Percentiles rank a stretch among this genome's conserved stretches.
phyloP scores from a whole-genome alignment of 2,888 invertebrate species.

The Melanophora roralis region DNA sequence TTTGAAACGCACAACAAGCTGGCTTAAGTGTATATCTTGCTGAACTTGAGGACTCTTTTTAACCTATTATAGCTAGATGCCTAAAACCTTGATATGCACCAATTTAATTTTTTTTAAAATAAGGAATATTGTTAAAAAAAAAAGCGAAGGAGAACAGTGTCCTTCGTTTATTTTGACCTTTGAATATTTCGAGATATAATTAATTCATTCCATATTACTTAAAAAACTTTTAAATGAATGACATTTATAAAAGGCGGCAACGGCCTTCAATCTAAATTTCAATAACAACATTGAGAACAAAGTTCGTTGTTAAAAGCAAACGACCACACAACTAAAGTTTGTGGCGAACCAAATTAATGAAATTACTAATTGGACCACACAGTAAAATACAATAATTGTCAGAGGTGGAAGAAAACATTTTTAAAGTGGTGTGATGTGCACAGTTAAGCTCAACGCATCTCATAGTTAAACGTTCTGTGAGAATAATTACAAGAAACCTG shows the following conservation, averaged over 20 bases:
- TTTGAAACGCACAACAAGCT: too few relatives aligned
- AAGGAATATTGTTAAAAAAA: too few relatives aligned
- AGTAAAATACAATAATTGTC: conserved; percentile 43
- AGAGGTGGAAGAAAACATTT: conserved; percentile 13
- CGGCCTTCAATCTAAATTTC: conserved; percentile 36
- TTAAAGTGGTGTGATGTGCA: conserved; percentile 28
- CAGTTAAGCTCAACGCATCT: conserved; percentile 36
- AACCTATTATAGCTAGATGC: too few relatives aligned
- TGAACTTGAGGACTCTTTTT: too few relatives aligned
- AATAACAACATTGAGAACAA: background rate
- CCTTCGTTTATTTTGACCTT: too few relatives aligned
- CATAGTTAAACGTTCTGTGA: conserved; percentile 44
- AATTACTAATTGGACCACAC: conserved; percentile 57
- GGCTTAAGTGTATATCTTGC: too few relatives aligned
- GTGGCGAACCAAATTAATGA: conserved; percentile 25
- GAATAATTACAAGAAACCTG: conserved; percentile 50
- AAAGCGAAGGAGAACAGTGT: too few relatives aligned
- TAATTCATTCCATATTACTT: background rate
- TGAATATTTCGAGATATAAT: background rate
- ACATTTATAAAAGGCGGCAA: conserved; percentile 13
- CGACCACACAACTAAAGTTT: conserved; percentile 49
- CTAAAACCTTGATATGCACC: too few relatives aligned
- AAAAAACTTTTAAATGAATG: conserved; percentile 42
- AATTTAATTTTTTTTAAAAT: too few relatives aligned
- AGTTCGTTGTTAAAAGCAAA: conserved; percentile 12